These are phyloP conservation scores for Calycopis cecrops DNA, from an alignment of 1,140 invertebrate genomes.

Conservation along the genomic window DNA sequence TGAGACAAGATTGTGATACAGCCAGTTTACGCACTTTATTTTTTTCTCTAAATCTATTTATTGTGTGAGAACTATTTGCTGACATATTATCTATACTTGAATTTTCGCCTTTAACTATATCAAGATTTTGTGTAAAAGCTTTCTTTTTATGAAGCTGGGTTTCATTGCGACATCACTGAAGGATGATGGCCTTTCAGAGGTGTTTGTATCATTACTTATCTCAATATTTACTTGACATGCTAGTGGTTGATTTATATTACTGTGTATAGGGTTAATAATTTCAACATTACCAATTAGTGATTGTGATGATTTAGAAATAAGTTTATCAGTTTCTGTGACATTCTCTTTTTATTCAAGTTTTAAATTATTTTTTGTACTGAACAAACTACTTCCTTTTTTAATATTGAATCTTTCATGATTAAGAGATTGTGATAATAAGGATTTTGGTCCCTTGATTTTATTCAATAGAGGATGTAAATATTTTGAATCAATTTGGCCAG, in stretches of 20 bases:
- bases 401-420: not conserved
- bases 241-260: slow-evolving; percentile 9
- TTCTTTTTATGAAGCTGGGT: slow-evolving; percentile 63
- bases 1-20: slow-evolving; percentile 53
- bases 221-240: slow-evolving; percentile 18
- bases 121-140: slow-evolving; percentile 61
- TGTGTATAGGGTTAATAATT: slow-evolving; percentile 11
- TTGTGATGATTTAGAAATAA: slow-evolving; percentile 36
- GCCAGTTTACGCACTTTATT: slow-evolving; percentile 57
- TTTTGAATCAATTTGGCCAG: not conserved
- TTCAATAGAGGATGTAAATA: not conserved
- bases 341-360: not conserved
- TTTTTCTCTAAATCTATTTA: slow-evolving; percentile 43
- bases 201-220: slow-evolving; percentile 22
- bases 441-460: too few relatives aligned
- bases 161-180: slow-evolving; percentile 46
- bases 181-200: slow-evolving; percentile 25
- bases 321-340: slow-evolving; percentile 26
- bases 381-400: not conserved
- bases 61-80: slow-evolving; percentile 43
- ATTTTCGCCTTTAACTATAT: slow-evolving; percentile 50
- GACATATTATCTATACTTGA: slow-evolving; percentile 32
- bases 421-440: not conserved
- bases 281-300: slow-evolving; percentile 23
- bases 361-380: not conserved